A percentile compares a stretch with the other conserved stretches of the same genome.
Evolutionary conservation across 2,797 vertebrate species (phyloP).

Genomic region (Chromis chromis): DNA sequence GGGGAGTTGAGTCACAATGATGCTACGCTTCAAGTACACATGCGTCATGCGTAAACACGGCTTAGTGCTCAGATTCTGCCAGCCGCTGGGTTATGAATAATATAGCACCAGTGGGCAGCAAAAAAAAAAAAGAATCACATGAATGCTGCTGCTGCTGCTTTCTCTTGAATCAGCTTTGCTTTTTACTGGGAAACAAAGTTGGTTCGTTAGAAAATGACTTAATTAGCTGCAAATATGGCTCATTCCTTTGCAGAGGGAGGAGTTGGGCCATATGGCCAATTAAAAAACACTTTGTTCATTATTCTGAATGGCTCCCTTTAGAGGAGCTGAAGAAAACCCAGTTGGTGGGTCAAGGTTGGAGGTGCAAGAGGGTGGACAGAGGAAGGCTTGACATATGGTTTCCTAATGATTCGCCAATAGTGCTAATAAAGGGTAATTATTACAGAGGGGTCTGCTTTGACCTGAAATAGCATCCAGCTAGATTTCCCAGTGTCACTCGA

Average conservation of each 20-base stretch:
- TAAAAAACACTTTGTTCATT: slow-evolving; percentile 82
- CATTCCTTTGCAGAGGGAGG: slow-evolving; percentile 64
- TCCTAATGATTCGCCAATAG: slow-evolving; percentile 70
- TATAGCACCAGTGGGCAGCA: slow-evolving; percentile 61
- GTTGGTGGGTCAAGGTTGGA: slow-evolving; percentile 62
- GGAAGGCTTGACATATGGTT: slow-evolving; percentile 74
- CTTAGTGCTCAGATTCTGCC: slow-evolving; percentile 56
- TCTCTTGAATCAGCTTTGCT: slow-evolving; percentile 22
- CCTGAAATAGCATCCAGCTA: slow-evolving; percentile 19
- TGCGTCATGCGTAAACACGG: slow-evolving; percentile 66
- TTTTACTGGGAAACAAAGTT: slow-evolving; percentile 42
- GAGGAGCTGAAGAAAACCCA: slow-evolving; percentile 66
- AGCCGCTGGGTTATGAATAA: slow-evolving; percentile 74
- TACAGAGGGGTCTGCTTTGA: slow-evolving; percentile 42
- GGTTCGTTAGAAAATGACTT: slow-evolving; percentile 55
- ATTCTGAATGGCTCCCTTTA: slow-evolving; percentile 73
- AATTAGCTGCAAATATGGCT: slow-evolving; percentile 69
- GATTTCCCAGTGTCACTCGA: slow-evolving; percentile 62
- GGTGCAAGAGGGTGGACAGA: slow-evolving; percentile 39
- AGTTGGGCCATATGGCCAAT: slow-evolving; percentile 82
- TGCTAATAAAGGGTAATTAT: slow-evolving; percentile 67
- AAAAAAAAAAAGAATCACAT: slow-evolving; percentile 19
- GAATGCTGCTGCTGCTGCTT: slow-evolving; percentile 3
- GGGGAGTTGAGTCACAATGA: slow-evolving; percentile 66
- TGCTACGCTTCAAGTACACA: slow-evolving; percentile 60